Evolutionary conservation across 2,113 vertebrate genomes (phyloP), one percentile per base, ranked within the genome.

Genomic region (Leptocoma aspasia): DNA sequence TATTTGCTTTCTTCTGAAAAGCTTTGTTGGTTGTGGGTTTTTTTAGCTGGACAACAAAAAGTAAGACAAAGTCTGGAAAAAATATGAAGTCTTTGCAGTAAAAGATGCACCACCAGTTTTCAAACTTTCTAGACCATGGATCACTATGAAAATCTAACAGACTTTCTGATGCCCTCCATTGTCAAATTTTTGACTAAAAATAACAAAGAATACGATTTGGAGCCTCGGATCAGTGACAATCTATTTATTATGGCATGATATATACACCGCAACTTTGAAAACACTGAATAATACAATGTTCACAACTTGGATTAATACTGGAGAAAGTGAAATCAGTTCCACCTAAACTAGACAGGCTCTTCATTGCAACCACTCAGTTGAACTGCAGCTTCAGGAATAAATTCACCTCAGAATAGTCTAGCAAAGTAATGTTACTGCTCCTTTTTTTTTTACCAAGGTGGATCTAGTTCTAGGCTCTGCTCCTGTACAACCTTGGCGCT

Each of bases 401-500:
- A 60, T 59, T 60, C 33, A 21, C 11, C 3, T 71, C 23, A 4
- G 8, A 84, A 57, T 61, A 86, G 6, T 54, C n/a, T 7, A 72
- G 37, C 19, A 59, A 69, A 88, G 19, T 26, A 70, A n/a, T 2
- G 1, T 21, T 24, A 22, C n/a, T 35, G 6, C 49, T 68, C 28
- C 21, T n/a, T 68, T 64, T 71, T 56, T 56, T 54, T 19, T 59
- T 47, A 86, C 30, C 19, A 10, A 10, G 16, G 8, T 18, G 22
- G 24, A 47, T 44, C 7, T 11, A 47, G 4, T 19, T 56, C 33
- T 45, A 35, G 27, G 2, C 33, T 10, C 83, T 71, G 26, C 7
- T 65, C 37, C 31, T 39, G 10, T 5, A 26, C 1, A 2, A 17
- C 27, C 27, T 73, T 0, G 0, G 15, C 13, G 1, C n/a, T 30